Base-by-base conservation (phyloP, 1,140 invertebrate genomes). In the Drosophila repletoides region DNA sequence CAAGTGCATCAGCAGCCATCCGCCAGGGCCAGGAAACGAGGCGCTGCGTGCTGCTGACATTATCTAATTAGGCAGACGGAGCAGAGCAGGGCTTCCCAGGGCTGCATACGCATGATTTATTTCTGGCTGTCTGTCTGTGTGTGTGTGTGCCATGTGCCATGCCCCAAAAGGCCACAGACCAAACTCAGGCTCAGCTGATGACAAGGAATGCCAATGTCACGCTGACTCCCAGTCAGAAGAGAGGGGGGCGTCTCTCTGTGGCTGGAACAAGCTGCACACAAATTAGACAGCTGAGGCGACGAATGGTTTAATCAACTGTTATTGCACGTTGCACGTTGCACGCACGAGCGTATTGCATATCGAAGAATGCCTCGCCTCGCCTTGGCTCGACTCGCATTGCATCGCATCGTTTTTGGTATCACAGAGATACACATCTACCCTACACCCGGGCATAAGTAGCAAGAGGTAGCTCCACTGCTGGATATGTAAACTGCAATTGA, bases 61-160 rank as follows among this genome's bases (percentile, higher is more conserved):
- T 83, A 84, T 86, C 79, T 83, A 83, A 83, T 83, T 83, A 86
- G 79, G 74, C 79, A 58, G 56, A 55, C 43, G 58, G 21, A 14
- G 12, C 12, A 12, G 26, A 21, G n/a, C 14, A 12, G 6, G 46
- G 15, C 28, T 17, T 9, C 5, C n/a, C 38, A 15, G 9, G 28
- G 21, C 21, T 36, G 74, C 68, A 73, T 58, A 66, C 72, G 38
- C 64, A 79, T 79, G 76, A 79, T 79, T 79, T 81, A 79, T 80
- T 81, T 72, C 46, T 36, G 26, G n/a, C n/a, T n/a, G n/a, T n/a
- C n/a, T n/a, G n/a, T n/a, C n/a, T n/a, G n/a, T n/a, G n/a, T n/a
- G n/a, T n/a, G n/a, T n/a, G n/a, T n/a, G n/a, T n/a, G n/a, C n/a
- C n/a, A n/a, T n/a, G 22, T 14, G 24, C 9, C 31, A 29, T 14